Base-by-base conservation (phyloP, 2,888 invertebrate species). In the Colletes collaris region DNA sequence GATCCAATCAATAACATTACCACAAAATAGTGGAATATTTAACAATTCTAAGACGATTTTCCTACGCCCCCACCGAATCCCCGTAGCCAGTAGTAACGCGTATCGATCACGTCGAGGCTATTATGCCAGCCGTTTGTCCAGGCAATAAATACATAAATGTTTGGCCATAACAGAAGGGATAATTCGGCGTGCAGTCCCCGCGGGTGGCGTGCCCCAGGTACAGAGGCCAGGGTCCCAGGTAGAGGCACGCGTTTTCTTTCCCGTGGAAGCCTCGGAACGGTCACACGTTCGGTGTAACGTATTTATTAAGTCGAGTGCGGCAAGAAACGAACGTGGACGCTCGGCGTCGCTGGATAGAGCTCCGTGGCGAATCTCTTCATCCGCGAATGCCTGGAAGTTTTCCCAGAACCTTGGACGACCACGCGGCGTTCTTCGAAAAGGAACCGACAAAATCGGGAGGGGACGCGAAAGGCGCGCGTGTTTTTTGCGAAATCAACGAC, bases 111-210 rank as follows among this genome's bases (percentile, higher is more conserved):
- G 77, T 76, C 75, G 77, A 82, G 76, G 85, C 78, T 86, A 88
- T 88, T 89, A 85, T 89, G 77, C 77, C 78, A 62, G 83, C 67
- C 84, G 80, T 88, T 90, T 90, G 88, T 88, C 84, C 86, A 27
- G 82, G 85, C 85, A 89, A 90, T 90, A 90, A 90, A 90, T 89
- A 88, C 85, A 87, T 88, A 89, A 90, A 89, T 89, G 86, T 89
- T 89, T 89, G 85, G 82, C 86, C 88, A 88, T 87, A 89, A 88
- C 85, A 83, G 86, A 74, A 82, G 80, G 86, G 84, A 88, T 87
- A 89, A 89, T 88, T 88, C 84, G 86, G 82, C 87, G 86, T 84
- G 87, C 76, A 86, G 72, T 82, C 79, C 83, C 82, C 67, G 74
- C 84, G 85, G 79, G 76, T 84, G 84, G 49, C 50, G 76, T 7